Conservation (phyloP, 2,797 vertebrate genomes). For the Arctocebus calabarensis region DNA sequence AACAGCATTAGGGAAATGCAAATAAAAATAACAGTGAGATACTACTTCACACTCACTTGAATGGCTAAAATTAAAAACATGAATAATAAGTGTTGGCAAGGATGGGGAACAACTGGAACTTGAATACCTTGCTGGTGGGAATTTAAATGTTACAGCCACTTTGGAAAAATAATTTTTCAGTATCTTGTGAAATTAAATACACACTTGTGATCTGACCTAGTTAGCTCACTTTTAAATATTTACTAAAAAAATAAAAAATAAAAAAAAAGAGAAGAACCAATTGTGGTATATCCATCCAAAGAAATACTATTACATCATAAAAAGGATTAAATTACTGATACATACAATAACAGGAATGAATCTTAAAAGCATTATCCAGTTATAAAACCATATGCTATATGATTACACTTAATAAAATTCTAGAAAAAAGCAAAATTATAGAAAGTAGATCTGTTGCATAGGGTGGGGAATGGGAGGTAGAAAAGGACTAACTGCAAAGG, state of each 20-base stretch:
- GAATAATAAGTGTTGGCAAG: not conserved
- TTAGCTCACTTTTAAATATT: not conserved
- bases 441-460: not conserved
- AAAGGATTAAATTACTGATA: not conserved
- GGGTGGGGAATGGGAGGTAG: not conserved
- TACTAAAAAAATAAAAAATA: not conserved
- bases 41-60: not conserved
- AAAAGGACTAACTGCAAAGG: not conserved
- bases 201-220: not conserved
- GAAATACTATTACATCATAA: not conserved
- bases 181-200: constrained; percentile 7
- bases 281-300: not conserved
- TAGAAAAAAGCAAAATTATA: constrained; percentile 14
- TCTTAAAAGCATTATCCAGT: not conserved
- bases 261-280: not conserved
- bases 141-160: not conserved
- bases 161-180: not conserved
- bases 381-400: not conserved
- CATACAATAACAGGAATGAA: not conserved
- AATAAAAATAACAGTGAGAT: constrained; percentile 1
- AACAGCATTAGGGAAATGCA: not conserved
- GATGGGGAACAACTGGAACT: not conserved
- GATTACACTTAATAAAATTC: constrained; percentile 2
- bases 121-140: not conserved
- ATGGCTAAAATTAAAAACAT: not conserved